Evolutionary conservation across 2,888 invertebrate genomes (phyloP).

Genomic region (Cactoblastis cactorum): DNA sequence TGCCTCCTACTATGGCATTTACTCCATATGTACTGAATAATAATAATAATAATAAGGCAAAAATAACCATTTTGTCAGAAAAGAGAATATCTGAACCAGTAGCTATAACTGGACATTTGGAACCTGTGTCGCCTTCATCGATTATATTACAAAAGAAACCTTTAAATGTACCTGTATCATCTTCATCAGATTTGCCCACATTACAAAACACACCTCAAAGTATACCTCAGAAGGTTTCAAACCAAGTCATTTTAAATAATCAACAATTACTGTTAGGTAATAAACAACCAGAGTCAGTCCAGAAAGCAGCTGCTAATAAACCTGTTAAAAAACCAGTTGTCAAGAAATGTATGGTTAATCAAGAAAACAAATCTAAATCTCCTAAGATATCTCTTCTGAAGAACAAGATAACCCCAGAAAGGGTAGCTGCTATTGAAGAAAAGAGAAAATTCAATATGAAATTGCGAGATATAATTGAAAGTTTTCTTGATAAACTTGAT

Average conservation of each 20-base stretch:
- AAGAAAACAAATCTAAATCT: neutral
- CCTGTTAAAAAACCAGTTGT: neutral
- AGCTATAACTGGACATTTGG: constrained; percentile 36
- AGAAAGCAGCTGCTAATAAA: neutral
- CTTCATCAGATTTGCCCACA: constrained; percentile 34
- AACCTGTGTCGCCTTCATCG: constrained; percentile 44
- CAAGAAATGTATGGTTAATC: neutral
- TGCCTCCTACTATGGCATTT: neutral
- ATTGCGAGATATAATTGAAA: constrained; percentile 57
- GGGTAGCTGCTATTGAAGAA: constrained; percentile 56
- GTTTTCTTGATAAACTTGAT: constrained; percentile 50
- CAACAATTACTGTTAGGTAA: neutral
- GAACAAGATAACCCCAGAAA: constrained; percentile 50
- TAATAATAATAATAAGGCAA: constrained; percentile 21
- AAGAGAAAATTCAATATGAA: constrained; percentile 69
- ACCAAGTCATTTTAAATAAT: neutral
- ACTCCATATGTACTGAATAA: constrained; percentile 15
- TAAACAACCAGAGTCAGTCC: neutral
- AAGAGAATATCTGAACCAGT: constrained; percentile 47
- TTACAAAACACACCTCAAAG: neutral
- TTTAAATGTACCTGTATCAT: constrained; percentile 43
- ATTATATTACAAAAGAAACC: constrained; percentile 27
- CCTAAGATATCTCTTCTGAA: constrained; percentile 25
- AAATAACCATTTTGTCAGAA: constrained; percentile 57
- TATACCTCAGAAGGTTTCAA: neutral